Conservation (phyloP, 2,797 vertebrate genomes). For the Acrocephalus scirpaceus region DNA sequence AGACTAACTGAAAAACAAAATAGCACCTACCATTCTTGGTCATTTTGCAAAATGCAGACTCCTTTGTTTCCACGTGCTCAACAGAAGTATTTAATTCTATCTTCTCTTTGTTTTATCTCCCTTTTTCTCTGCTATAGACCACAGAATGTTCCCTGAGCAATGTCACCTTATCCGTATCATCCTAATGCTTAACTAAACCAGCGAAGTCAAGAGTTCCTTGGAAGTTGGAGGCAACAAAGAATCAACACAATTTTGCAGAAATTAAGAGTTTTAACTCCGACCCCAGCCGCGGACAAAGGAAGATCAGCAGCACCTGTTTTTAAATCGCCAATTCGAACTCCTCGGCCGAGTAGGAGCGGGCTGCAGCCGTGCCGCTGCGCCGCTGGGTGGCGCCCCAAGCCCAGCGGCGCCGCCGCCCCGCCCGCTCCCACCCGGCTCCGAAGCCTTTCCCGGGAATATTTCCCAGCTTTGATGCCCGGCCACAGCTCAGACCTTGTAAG, state of each 20-base stretch:
- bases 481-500: neutral
- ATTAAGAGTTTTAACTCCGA: fast-evolving
- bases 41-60: neutral
- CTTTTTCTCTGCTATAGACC: neutral
- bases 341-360: fast-evolving
- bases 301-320: fast-evolving
- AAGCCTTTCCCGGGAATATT: no score
- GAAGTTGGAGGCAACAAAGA: neutral
- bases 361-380: neutral
- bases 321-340: fast-evolving
- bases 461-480: neutral
- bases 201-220: neutral
- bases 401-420: neutral
- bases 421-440: neutral
- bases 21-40: neutral
- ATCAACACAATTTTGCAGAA: fast-evolving
- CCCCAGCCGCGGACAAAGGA: fast-evolving
- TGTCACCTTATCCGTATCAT: fast-evolving
- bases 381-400: neutral
- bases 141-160: neutral
- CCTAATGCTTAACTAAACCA: neutral
- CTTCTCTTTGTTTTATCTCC: neutral
- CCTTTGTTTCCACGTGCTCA: neutral
- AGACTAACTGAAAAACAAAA: neutral
- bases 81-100: neutral